Base-by-base conservation (phyloP, 2,888 invertebrate species). In the Tenthredo livida region DNA sequence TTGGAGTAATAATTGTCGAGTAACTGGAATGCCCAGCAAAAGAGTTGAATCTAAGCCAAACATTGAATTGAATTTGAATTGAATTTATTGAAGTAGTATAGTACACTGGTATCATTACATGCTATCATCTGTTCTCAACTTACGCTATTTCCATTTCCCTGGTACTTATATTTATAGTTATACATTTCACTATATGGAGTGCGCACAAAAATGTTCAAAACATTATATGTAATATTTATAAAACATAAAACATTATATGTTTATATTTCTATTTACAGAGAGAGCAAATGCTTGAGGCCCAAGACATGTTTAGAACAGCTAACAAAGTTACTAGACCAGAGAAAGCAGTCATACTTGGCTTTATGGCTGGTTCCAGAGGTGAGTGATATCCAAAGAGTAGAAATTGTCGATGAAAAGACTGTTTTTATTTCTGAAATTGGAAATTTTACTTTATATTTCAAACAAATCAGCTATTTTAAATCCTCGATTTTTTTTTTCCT, bases 291-390 rank as follows among this genome's bases (percentile, higher is more conserved):
- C 94, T 97, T 93, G 98, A 98, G 93, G 99, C 99, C 0, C 98
- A 99, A 93, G 98, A 99, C 92, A 99, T 99, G 98, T 99, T 99
- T 95, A 95, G 97, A 84, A 98, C 97, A 87, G 98, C 99, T 61
- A 99, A 99, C 93, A 97, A 98, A 91, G 98, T 99, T 84, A 99
- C 99, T 3, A 94, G 99, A 88, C 98, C 98, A 0, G 99, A 99
- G 93, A 99, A 99, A 93, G 98, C 99, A 84, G 96, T 99, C 83
- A 99, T 99, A 92, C 95, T 99, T 50, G 98, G 99, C 88, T 99
- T 99, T 92, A 99, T 99, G 98, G 99, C 99, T 82, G 99, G 99
- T n/a, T 97, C 98, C 10, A 96, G 99, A 94, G 98, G 97, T 97
- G 92, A 86, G 90, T 37, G 47, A 47, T 77, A 47, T 77, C 54